These are phyloP conservation scores for Apostichopus parvimensis DNA, from an alignment of 35 echinoderm and acorn worm species.

Conservation along the genomic window DNA sequence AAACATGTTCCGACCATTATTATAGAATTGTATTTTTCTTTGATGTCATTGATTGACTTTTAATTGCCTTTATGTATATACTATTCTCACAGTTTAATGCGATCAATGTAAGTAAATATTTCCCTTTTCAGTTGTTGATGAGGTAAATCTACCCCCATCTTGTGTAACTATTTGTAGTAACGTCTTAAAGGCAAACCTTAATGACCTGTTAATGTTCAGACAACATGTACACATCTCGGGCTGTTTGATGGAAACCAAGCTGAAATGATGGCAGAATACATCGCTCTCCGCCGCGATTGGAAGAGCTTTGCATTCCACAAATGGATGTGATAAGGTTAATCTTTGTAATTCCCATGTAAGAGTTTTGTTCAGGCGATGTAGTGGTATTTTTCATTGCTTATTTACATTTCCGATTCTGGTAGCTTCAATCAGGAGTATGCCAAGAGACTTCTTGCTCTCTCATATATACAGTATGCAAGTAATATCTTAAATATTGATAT, in stretches of 20 bases:
- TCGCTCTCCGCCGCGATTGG: not conserved
- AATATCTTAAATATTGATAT: too few relatives aligned
- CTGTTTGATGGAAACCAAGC: too few relatives aligned
- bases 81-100: not conserved
- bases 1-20: not conserved
- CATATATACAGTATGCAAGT: too few relatives aligned
- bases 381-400: too few relatives aligned
- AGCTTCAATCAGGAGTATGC: too few relatives aligned
- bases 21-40: not conserved
- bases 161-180: not conserved
- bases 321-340: not conserved
- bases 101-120: not conserved
- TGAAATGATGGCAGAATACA: not conserved
- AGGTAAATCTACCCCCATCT: not conserved
- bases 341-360: not conserved
- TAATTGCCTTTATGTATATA: not conserved
- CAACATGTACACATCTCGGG: too few relatives aligned
- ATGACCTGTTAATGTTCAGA: not conserved
- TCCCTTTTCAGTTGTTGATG: not conserved
- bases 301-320: not conserved
- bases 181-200: not conserved
- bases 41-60: not conserved
- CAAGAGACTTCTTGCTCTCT: too few relatives aligned
- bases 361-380: too few relatives aligned
- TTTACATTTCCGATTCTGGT: too few relatives aligned